Base-by-base conservation (phyloP, 2,797 vertebrate genomes). In the Myoxocephalus aenaeus region DNA sequence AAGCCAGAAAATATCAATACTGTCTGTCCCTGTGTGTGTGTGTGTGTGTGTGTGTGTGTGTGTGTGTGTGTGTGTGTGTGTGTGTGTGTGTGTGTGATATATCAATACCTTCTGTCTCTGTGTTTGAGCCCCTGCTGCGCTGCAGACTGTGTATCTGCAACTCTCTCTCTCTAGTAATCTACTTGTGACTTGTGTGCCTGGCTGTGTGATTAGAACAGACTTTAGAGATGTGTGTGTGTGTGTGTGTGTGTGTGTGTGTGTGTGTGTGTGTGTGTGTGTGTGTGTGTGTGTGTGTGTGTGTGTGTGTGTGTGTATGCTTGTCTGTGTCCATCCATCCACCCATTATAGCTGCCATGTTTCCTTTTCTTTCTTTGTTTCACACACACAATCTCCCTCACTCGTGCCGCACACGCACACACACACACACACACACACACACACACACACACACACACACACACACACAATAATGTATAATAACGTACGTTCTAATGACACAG, bases 81-180 rank as follows among this genome's bases (percentile, higher is more conserved):
- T 40, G 61, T 56, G 73, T 68, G 63, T 66, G 72, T 44, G 57
- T 59, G 70, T 42, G 29, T 36, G 34, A 88, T 86, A 92, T 90
- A 92, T 94, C 92, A 92, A 94, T 93, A 92, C 85, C 84, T 90
- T 92, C 86, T 94, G 92, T 90, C 90, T 90, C 81, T 87, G 82
- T 88, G 84, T 90, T 91, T 89, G 81, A 89, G 80, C 81, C 85
- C 93, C 91, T 89, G 92, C 92, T 90, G 91, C 6, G 90, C 76
- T 82, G 68, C 91, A 92, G 89, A 91, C 90, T 89, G 91, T 58
- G 81, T 89, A 87, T 90, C 87, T 84, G 81, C 83, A 86, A 88
- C 87, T 85, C 86, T 81, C 83, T 81, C 83, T 79, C 80, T 65
- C 81, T 63, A 84, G 67, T 71, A 75, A 74, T 90, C 70, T 75